Percentiles rank a stretch among this genome's conserved stretches.
These are phyloP conservation scores for Frieseomelitta varia DNA, from an alignment of 1,140 invertebrate genomes.

Conservation along the genomic window DNA sequence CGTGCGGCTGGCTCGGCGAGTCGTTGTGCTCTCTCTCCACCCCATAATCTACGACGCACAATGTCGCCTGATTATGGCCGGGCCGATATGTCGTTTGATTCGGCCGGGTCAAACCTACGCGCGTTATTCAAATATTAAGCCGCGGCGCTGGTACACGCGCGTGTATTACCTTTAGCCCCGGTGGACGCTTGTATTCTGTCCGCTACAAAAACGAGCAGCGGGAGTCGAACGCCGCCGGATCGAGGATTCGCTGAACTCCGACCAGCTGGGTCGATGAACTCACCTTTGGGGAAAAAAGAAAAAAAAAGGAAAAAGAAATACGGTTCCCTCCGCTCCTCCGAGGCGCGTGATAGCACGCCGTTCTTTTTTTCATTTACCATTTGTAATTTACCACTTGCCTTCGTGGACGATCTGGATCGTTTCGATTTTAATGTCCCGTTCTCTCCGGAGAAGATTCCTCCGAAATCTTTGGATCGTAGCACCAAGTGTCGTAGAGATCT, in stretches of 20 bases:
- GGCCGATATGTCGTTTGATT: conserved; percentile 64
- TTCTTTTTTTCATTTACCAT: too few relatives aligned
- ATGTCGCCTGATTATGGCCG: conserved; percentile 73
- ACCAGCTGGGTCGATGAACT: conserved; percentile 21
- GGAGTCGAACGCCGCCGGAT: conserved; percentile 33
- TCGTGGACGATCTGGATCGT: not conserved
- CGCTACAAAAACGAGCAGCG: conserved; percentile 11
- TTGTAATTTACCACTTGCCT: too few relatives aligned
- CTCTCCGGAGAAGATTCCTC: too few relatives aligned
- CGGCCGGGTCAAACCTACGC: conserved; percentile 68
- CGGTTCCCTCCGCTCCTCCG: not conserved
- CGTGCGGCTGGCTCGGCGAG: conserved; percentile 52
- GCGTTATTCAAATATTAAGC: conserved; percentile 74
- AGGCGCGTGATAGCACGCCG: not conserved
- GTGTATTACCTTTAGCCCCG: conserved; percentile 21
- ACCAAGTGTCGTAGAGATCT: too few relatives aligned
- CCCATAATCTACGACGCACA: conserved; percentile 69
- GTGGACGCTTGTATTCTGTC: conserved; percentile 10
- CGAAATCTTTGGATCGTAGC: too few relatives aligned
- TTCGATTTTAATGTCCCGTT: too few relatives aligned
- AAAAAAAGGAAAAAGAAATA: too few relatives aligned
- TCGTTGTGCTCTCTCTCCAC: conserved; percentile 57
- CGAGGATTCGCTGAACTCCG: conserved; percentile 41
- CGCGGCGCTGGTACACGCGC: conserved; percentile 30
- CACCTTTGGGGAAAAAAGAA: not conserved